Base-by-base conservation (phyloP, 1,140 invertebrate species). In the Drosophila sp. region DNA sequence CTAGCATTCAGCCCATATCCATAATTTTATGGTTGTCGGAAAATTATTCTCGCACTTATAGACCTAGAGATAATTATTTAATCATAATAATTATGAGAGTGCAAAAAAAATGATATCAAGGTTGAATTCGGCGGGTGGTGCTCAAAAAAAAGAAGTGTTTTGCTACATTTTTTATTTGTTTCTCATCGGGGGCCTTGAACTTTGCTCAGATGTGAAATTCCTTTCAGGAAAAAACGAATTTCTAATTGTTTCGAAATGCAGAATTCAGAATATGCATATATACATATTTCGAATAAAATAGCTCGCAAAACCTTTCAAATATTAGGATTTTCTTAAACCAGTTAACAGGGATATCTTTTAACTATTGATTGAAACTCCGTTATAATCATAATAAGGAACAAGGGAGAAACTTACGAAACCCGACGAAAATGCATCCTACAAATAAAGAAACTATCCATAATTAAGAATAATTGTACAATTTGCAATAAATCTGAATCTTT, bases 1-100 rank as follows among this genome's bases (percentile, higher is more conserved):
- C 73, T 55, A 10, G 17, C 54, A 8, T 76, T 44, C 10, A 38
- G 35, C 35, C 56, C 50, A 75, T 75, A 60, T 38, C 35, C 44
- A 63, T 70, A 75, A 67, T 38, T 33, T 35, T 62, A 50, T 62
- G 30, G 4, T 60, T 47, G 23, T 44, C 38, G 10, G 11, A 40
- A n/a, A n/a, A 61, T 29, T 40, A 25, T 61, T 60, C 10, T 17
- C 25, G 17, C n/a, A 41, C 44, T 50, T 50, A 8, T 27, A 50
- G 23, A 50, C 23, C 25, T 50, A 60, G 10, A 60, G 30, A 23
- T 60, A 60, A 30, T 50, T 44, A 11, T 44, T 58, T 58, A 25
- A 58, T 35, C 32, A 58, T 58, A 30, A 58, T 11, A 47, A 67
- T 50, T 38, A 60, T 33, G 38, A 50, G 58, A 23, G 56, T 58